phyloP scores from a whole-genome alignment of 2,888 invertebrate genomes.

The Euproctis similis region DNA sequence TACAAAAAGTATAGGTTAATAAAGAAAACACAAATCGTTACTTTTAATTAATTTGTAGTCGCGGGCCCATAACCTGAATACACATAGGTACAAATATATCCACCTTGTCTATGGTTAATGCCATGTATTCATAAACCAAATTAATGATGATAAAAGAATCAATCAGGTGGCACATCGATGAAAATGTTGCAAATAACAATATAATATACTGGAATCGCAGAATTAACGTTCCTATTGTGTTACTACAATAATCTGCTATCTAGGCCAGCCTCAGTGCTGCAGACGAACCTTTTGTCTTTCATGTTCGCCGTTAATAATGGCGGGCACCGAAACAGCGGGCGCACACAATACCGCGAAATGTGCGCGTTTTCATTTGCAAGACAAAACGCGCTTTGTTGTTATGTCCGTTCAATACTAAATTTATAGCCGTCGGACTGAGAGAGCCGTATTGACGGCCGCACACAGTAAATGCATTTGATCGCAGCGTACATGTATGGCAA shows the following conservation, averaged over 20 bases:
- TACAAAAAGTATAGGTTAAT: no score
- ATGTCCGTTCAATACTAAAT: conserved; percentile 74
- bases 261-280: conserved; percentile 76
- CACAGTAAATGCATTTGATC: conserved; percentile 65
- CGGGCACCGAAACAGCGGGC: conserved; percentile 75
- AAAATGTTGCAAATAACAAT: conserved; percentile 73
- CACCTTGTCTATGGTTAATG: no score
- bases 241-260: conserved; percentile 76
- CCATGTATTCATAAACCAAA: conserved; percentile 4
- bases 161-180: conserved; percentile 55
- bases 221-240: conserved; percentile 75
- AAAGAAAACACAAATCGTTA: no score
- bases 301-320: conserved; percentile 76
- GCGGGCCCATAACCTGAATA: no score
- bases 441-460: conserved; percentile 66
- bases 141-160: conserved; percentile 21
- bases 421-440: conserved; percentile 71
- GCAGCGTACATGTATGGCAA: no score
- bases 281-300: conserved; percentile 77
- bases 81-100: no score
- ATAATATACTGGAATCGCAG: conserved; percentile 72
- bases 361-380: conserved; percentile 77
- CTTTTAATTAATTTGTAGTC: no score
- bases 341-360: conserved; percentile 76
- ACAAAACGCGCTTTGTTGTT: conserved; percentile 76